These are phyloP conservation scores for Entomobrya proxima DNA, from an alignment of 2,888 invertebrate species.

Conservation along the genomic window DNA sequence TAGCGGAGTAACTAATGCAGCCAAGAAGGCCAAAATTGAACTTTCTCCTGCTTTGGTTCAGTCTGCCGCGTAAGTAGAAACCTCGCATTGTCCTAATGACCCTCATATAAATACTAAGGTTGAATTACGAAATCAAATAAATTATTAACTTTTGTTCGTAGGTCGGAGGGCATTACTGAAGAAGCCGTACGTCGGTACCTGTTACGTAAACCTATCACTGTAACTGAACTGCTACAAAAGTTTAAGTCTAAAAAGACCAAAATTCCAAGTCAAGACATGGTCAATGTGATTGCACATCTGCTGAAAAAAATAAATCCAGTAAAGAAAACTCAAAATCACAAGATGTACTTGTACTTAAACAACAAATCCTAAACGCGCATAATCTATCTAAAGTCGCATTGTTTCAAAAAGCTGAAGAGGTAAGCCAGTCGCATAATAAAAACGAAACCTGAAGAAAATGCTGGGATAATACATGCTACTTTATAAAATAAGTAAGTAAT, in stretches of 20 bases:
- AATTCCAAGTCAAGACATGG: conserved; percentile 91
- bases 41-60: conserved; percentile 77
- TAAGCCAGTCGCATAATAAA: too few species aligned
- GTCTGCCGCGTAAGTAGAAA: conserved; percentile 76
- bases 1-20: conserved; percentile 76
- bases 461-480: too few species aligned
- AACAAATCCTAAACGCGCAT: conserved; percentile 11
- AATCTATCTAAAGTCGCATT: background rate
- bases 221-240: conserved; percentile 95
- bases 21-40: conserved; percentile 81
- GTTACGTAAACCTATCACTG: conserved; percentile 97
- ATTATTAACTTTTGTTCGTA: conserved; percentile 19
- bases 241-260: conserved; percentile 96
- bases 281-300: conserved; percentile 95
- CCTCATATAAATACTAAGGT: too few species aligned
- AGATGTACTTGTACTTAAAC: conserved; percentile 87
- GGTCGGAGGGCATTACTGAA: conserved; percentile 91
- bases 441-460: too few species aligned
- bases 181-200: conserved; percentile 96
- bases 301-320: conserved; percentile 96
- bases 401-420: background rate
- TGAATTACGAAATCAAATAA: background rate
- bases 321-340: conserved; percentile 93
- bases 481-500: too few species aligned
- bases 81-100: background rate